Percentiles rank a stretch among this genome's conserved stretches.
Conservation (phyloP, 2,797 vertebrate species). For the Cirrhinus molitorella region DNA sequence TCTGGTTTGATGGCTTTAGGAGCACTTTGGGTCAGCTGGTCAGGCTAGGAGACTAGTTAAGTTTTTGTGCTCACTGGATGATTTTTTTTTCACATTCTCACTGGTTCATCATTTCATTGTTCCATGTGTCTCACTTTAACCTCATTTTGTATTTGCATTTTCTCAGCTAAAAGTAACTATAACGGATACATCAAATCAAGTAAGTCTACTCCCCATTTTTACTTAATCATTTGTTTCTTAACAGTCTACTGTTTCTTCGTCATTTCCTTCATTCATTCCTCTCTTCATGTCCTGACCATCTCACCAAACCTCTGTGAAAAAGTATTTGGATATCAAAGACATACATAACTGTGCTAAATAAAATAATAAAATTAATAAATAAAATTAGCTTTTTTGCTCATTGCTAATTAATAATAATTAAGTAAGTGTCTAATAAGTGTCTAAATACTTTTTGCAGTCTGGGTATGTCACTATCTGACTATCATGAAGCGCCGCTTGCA, state of each 20-base stretch:
- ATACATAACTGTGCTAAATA: too few species aligned
- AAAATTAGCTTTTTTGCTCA: too few species aligned
- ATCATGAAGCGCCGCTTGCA: background rate
- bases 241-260: constrained; percentile 51
- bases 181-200: constrained; percentile 89
- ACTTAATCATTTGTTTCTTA: constrained; percentile 62
- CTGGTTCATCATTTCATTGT: constrained; percentile 68
- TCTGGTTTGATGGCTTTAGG: background rate
- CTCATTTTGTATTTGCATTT: constrained; percentile 78
- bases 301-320: background rate
- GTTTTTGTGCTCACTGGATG: background rate
- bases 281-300: constrained; percentile 36
- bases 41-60: background rate
- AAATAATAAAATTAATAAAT: too few species aligned
- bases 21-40: background rate
- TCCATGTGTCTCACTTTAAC: constrained; percentile 68
- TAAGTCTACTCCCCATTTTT: constrained; percentile 75
- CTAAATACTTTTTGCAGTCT: background rate
- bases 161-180: constrained; percentile 87
- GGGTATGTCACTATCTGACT: background rate
- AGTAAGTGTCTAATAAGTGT: background rate
- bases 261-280: constrained; percentile 33
- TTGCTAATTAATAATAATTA: background rate
- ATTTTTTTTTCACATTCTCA: constrained; percentile 49
- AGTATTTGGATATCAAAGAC: background rate